A percentile compares a stretch with the other conserved stretches of the same genome.
phyloP scores from a whole-genome alignment of 2,113 vertebrate species.

The Madoqua kirkii region DNA sequence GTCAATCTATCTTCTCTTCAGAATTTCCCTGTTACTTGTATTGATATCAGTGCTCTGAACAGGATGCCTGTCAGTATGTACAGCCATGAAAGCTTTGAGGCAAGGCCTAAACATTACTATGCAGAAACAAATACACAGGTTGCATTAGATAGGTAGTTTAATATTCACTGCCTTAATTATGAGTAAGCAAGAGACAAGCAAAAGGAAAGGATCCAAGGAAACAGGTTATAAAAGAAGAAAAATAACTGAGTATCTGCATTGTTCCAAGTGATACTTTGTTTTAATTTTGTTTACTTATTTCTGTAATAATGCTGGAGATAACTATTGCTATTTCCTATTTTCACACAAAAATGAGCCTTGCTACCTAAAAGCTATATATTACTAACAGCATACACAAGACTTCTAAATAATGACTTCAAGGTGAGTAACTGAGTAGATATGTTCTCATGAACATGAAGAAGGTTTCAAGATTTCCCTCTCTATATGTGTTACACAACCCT shows the following conservation, averaged over 20 bases:
- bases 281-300: neutral
- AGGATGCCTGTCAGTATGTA: neutral
- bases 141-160: neutral
- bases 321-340: neutral
- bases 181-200: neutral
- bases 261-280: neutral
- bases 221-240: neutral
- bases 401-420: neutral
- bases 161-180: neutral
- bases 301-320: neutral
- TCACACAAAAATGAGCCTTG: neutral
- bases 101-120: neutral
- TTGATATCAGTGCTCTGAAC: too few species aligned
- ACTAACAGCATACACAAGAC: neutral
- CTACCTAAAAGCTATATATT: neutral
- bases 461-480: neutral
- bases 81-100: neutral
- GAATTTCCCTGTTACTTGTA: neutral
- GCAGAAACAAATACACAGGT: neutral
- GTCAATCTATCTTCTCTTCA: neutral
- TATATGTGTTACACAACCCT: rapidly evolving
- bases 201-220: neutral
- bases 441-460: neutral
- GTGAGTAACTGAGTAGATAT: neutral
- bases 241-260: neutral